Evolutionary conservation across 2,113 vertebrate species (phyloP).

Genomic region (Heptranchias perlo): DNA sequence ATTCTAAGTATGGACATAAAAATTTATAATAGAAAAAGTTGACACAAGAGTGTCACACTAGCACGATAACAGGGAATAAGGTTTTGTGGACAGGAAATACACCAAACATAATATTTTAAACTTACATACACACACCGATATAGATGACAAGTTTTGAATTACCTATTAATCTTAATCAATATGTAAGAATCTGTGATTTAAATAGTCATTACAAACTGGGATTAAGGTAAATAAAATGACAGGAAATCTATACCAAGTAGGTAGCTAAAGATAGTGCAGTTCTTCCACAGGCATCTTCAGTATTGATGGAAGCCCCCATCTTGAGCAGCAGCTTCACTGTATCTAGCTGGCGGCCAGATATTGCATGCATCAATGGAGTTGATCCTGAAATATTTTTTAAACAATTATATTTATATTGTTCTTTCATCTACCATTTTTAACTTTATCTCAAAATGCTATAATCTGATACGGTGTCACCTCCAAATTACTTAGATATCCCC

Average conservation of each 20-base stretch:
- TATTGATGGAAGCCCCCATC: conserved; percentile 84
- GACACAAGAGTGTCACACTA: background rate
- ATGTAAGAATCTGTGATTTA: background rate
- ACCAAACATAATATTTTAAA: background rate
- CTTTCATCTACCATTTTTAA: background rate
- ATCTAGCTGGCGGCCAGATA: conserved; percentile 78
- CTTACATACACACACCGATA: background rate
- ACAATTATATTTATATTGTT: background rate
- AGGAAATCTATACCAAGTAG: conserved; percentile 64
- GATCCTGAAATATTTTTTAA: conserved; percentile 55
- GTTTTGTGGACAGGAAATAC: background rate
- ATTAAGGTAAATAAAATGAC: background rate
- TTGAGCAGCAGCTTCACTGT: conserved; percentile 81
- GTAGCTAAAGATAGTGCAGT: conserved; percentile 78
- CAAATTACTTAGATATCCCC: background rate
- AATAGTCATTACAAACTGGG: background rate
- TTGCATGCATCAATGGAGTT: conserved; percentile 78
- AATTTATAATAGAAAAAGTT: background rate
- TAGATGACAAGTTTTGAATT: background rate
- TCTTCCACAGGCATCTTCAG: conserved; percentile 73
- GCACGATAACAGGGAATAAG: background rate
- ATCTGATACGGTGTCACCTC: background rate
- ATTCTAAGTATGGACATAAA: background rate
- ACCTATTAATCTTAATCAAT: background rate
- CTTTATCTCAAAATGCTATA: background rate